Evolutionary conservation across 2,797 vertebrate genomes (phyloP).

Genomic region (Hapalemur alaotrensis): DNA sequence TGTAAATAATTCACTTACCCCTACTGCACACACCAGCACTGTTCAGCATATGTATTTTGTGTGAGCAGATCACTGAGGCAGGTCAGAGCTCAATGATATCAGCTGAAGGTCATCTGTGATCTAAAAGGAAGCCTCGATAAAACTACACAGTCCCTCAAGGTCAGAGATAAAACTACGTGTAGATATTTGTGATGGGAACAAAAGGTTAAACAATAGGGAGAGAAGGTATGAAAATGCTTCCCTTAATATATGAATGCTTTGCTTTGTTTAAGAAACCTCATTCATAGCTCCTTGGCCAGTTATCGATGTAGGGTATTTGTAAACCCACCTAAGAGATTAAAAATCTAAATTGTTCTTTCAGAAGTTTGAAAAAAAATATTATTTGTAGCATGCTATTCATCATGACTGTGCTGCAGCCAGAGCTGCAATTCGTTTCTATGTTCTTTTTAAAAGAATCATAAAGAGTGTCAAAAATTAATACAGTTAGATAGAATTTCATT

Average conservation of each 20-base stretch:
- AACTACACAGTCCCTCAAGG: constrained; percentile 93
- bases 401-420: constrained; percentile 37
- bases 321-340: constrained; percentile 71
- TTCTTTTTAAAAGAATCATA: constrained; percentile 80
- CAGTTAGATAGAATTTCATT: constrained; percentile 81
- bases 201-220: constrained; percentile 94
- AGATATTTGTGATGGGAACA: constrained; percentile 92
- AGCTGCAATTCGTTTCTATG: constrained; percentile 66
- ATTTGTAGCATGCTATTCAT: constrained; percentile 77
- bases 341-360: constrained; percentile 71
- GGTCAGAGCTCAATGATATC: constrained; percentile 98
- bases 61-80: constrained; percentile 95
- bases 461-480: constrained; percentile 82
- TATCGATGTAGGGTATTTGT: constrained; percentile 44
- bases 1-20: constrained; percentile 99
- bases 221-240: constrained; percentile 89
- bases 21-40: constrained; percentile 90
- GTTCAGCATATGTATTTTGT: constrained; percentile 97
- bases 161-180: constrained; percentile 94
- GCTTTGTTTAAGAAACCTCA: constrained; percentile 90
- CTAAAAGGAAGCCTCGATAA: constrained; percentile 90
- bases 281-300: constrained; percentile 75
- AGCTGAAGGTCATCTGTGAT: constrained; percentile 97
- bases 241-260: constrained; percentile 88
- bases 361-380: constrained; percentile 75